Evolutionary conservation across 2,888 invertebrate species (phyloP).

Genomic region (Acrobasis suavella): DNA sequence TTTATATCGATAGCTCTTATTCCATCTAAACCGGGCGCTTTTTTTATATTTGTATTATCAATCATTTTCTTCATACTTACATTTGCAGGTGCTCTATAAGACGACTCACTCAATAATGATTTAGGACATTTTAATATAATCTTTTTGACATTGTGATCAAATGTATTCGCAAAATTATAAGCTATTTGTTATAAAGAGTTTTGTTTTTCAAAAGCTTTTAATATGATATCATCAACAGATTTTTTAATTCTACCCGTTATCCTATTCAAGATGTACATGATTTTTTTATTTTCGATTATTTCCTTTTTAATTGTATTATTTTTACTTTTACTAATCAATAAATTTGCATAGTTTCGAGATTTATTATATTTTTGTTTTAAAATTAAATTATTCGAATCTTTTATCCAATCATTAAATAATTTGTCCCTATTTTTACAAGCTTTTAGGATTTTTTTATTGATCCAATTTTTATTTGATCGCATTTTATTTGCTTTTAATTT

Average conservation of each 20-base stretch:
- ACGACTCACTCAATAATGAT: not conserved
- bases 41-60: constrained; percentile 19
- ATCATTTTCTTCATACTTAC: not conserved
- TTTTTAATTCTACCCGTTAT: constrained; percentile 4
- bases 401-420: constrained; percentile 30
- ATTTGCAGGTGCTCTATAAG: not conserved
- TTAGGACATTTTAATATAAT: not conserved
- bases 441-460: constrained; percentile 26
- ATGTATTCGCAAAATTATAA: not conserved
- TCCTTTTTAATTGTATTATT: constrained; percentile 11
- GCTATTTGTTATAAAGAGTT: not conserved
- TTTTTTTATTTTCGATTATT: constrained; percentile 4
- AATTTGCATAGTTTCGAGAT: constrained; percentile 27
- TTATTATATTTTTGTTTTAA: constrained; percentile 23
- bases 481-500: not conserved
- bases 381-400: constrained; percentile 26
- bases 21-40: constrained; percentile 30
- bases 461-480: constrained; percentile 24
- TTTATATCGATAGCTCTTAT: constrained; percentile 28
- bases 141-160: not conserved
- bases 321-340: constrained; percentile 24
- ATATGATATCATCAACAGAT: not conserved
- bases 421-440: constrained; percentile 29
- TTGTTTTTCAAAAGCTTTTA: constrained; percentile 8
- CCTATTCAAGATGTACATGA: not conserved